These are phyloP conservation scores for Cyrtonyx montezumae DNA, from an alignment of 2,113 vertebrate species.

Conservation along the genomic window DNA sequence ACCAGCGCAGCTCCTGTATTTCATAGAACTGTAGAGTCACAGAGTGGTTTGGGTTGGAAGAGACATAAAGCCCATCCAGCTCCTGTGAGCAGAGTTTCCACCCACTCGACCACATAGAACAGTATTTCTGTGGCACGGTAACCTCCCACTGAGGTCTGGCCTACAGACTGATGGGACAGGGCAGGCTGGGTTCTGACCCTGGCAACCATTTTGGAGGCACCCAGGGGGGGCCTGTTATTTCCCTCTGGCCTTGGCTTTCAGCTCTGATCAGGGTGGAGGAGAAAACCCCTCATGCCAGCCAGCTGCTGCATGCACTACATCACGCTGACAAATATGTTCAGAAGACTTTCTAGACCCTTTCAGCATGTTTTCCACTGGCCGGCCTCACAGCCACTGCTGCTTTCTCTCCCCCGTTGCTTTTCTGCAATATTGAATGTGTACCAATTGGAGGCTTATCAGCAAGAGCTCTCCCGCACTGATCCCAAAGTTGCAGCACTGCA, in stretches of 20 bases:
- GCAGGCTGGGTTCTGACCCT: neutral
- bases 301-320: neutral
- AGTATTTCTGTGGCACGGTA: neutral
- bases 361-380: neutral
- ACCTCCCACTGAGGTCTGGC: neutral
- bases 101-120: neutral
- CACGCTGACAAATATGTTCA: neutral
- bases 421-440: neutral
- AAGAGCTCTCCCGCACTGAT: neutral
- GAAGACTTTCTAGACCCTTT: neutral
- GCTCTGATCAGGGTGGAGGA: fast-evolving
- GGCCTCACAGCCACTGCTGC: neutral
- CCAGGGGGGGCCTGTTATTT: too few species aligned
- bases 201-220: neutral
- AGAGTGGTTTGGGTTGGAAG: neutral
- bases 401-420: neutral
- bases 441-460: neutral
- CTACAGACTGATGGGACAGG: neutral
- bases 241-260: neutral
- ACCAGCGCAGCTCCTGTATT: neutral
- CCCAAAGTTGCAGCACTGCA: neutral
- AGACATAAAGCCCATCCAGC: neutral
- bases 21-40: neutral
- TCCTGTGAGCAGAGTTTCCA: neutral
- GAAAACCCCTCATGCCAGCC: fast-evolving